Evolutionary conservation across 1,140 invertebrate genomes (phyloP), one percentile per base, ranked within the genome.

Genomic region (Drosophila ercepeae): DNA sequence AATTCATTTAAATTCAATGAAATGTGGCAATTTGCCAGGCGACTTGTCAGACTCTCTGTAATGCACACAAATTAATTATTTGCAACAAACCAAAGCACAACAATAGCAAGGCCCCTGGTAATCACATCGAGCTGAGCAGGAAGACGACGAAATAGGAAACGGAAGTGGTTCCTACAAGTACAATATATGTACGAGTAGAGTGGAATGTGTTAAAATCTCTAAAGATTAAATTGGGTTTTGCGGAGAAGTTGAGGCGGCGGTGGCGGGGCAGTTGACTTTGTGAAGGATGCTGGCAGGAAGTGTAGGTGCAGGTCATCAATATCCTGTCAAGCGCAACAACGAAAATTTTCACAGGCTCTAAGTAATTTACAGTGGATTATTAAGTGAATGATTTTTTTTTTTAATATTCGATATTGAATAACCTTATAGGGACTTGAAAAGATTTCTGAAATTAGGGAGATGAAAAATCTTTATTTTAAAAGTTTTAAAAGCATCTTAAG

Each of bases 161-260:
- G 67, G 72, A 71, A 61, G 63, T 14, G 21, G 51, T 58, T 71
- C 21, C 5, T 11, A 42, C 1, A 13, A 11, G 6, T 11, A 49
- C 0, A 11, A 14, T 53, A 32, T 45, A 45, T 16, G 19, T 29
- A 46, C 8, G 27, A 23, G 42, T 14, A 32, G 19, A 27, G 19
- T 7, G 46, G 34, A 86, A 86, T 84, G 81, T 86, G 81, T 74
- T 65, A 86, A 84, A 84, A 86, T 84, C 81, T 84, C 81, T 58
- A 48, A 86, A 84, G 81, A 84, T 84, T 84, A 69, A 84, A 73
- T 83, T 76, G 75, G 13, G 55, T 51, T 72, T 50, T 68, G 42
- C 41, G 75, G 59, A 58, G 48, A 69, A 27, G 53, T 46, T 59
- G n/a, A n/a, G n/a, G n/a, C n/a, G n/a, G n/a, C n/a, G n/a, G n/a